These are phyloP conservation scores for Bathybates hornii DNA, from an alignment of 2,113 vertebrate genomes.

Conservation along the genomic window DNA sequence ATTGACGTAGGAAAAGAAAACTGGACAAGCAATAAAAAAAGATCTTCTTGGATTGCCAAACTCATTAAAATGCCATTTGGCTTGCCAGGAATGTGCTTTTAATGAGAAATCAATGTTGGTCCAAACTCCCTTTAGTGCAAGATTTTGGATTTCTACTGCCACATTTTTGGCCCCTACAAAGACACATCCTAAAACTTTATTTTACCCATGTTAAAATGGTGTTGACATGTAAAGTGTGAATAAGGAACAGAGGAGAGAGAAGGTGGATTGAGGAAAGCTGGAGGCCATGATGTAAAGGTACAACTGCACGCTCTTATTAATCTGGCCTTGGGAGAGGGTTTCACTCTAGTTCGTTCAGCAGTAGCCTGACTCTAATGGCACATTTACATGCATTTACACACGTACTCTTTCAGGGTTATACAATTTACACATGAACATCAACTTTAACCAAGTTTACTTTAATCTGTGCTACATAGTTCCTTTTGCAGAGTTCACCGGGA, in stretches of 20 bases:
- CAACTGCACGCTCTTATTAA: background rate
- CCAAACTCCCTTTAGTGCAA: background rate
- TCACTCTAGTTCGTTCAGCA: conserved; percentile 7
- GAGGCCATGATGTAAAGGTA: background rate
- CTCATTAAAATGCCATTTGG: conserved; percentile 38
- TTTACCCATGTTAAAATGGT: background rate
- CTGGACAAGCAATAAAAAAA: background rate
- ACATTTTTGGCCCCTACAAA: background rate
- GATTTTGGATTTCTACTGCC: background rate
- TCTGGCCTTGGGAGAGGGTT: background rate
- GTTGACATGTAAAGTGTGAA: background rate
- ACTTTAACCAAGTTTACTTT: background rate
- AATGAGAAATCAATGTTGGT: conserved; percentile 14
- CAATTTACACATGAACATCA: background rate
- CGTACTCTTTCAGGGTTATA: background rate
- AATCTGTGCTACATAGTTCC: background rate
- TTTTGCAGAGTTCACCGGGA: background rate
- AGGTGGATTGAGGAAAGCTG: background rate
- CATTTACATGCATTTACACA: background rate
- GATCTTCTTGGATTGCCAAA: background rate
- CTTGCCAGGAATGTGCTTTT: conserved; percentile 2
- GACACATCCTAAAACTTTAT: background rate
- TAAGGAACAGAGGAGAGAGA: background rate
- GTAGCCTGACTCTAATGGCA: background rate
- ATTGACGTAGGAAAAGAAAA: conserved; percentile 1